Evolutionary conservation across 2,888 invertebrate genomes (phyloP), one percentile per base, ranked within the genome.

Genomic region (Esperia sulphurella): DNA sequence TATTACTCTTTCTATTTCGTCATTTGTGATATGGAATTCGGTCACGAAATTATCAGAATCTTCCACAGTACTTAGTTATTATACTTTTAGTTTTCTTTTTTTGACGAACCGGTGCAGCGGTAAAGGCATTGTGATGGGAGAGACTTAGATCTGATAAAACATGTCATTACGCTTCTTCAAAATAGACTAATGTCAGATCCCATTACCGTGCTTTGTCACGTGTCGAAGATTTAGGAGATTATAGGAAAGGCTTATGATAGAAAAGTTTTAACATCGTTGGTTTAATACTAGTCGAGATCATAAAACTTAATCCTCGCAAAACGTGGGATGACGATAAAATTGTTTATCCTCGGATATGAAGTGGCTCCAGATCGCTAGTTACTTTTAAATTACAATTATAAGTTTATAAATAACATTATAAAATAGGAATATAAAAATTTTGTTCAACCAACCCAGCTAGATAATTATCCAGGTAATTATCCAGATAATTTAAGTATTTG

Each of bases 171-270:
- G 51, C 57, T 58, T 52, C 63, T 68, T 66, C 63, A 67, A 74
- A 80, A 85, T 83, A 78, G 85, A 81, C 76, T 86, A 85, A 85
- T 83, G 82, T 77, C 74, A 71, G 72, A 69, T 66, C 71, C 71
- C 76, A 83, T 86, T 85, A 86, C 65, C 63, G 65, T 76, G 78
- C 69, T 76, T 74, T 81, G 83, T 85, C 82, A 85, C 86, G 85
- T 84, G 72, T 68, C 63, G 68, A 70, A 74, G 83, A 79, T 68
- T 59, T 59, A 47, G 58, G 65, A 68, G 65, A 65, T 67, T 71
- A 68, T 14, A 47, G 50, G 46, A 52, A 49, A 45, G 45, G 44
- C 39, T 40, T 48, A 45, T 14, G 39, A 14, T 14, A 14, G n/a
- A 14, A 14, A 1, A 33, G 33, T 30, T 41, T 41, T 40, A 14